Conservation (phyloP, 2,113 vertebrate genomes). For the Casuarius casuarius region DNA sequence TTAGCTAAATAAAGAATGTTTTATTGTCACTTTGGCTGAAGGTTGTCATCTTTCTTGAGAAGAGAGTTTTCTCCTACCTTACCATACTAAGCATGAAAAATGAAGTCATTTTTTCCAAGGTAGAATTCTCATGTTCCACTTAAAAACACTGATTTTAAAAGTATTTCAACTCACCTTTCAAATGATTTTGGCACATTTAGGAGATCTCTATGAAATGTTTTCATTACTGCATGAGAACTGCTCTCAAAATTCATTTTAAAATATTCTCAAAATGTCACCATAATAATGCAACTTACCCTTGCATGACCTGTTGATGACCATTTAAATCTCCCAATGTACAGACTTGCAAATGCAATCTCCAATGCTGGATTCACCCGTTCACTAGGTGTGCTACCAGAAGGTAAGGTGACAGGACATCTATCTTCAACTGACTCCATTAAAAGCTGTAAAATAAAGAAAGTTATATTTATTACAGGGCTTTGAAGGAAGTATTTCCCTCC, state of each 20-base stretch:
- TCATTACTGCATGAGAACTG: background rate
- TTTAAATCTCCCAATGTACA: constrained; percentile 79
- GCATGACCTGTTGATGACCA: constrained; percentile 71
- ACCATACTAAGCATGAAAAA: background rate
- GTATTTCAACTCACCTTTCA: background rate
- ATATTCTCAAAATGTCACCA: background rate
- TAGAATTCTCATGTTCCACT: background rate
- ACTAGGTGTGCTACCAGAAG: constrained; percentile 42
- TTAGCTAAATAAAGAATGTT: background rate
- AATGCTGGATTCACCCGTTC: constrained; percentile 43
- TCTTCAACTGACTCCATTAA: constrained; percentile 51
- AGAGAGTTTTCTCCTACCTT: background rate
- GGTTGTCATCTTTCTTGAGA: background rate
- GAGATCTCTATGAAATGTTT: background rate
- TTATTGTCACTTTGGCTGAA: background rate
- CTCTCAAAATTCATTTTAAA: background rate
- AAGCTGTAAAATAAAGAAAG: constrained; percentile 48
- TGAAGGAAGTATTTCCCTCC: background rate
- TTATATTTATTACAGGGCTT: background rate
- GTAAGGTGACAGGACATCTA: constrained; percentile 8
- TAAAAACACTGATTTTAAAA: background rate
- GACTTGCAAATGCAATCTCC: constrained; percentile 71
- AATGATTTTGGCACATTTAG: background rate
- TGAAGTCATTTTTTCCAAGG: background rate
- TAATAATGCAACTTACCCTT: constrained; percentile 72